These are phyloP conservation scores for Lithophane semibrunnea DNA, from an alignment of 2,888 invertebrate genomes.

Conservation along the genomic window DNA sequence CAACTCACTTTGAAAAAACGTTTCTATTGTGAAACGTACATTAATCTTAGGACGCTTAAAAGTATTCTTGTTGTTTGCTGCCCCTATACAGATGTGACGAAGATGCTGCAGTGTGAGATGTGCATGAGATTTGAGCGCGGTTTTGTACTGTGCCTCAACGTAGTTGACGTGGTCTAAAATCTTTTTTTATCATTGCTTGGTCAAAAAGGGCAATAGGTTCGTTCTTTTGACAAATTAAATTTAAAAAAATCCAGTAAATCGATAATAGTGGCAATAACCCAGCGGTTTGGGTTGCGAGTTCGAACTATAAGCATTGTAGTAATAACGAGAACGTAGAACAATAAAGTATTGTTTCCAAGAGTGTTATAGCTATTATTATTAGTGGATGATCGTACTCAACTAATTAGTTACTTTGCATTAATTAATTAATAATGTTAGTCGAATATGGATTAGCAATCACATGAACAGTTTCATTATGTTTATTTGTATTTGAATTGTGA, in stretches of 20 bases:
- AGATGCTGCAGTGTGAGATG: conserved; percentile 1
- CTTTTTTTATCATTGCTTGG: not conserved
- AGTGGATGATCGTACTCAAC: not conserved
- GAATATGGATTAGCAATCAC: not conserved
- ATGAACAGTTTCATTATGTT: conserved; percentile 7
- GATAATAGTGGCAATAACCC: not conserved
- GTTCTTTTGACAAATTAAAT: not conserved
- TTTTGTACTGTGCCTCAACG: not conserved
- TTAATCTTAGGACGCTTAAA: conserved; percentile 72
- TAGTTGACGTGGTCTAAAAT: not conserved
- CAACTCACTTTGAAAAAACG: conserved; percentile 70
- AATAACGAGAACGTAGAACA: not conserved
- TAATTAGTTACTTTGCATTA: not conserved
- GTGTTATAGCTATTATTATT: not conserved
- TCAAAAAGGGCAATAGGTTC: not conserved
- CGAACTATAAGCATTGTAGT: no score
- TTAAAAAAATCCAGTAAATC: no score
- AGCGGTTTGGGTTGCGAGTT: not conserved
- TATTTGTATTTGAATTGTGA: conserved; percentile 13
- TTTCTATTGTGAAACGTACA: conserved; percentile 70
- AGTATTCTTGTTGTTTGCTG: conserved; percentile 71
- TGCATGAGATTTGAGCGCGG: conserved; percentile 26
- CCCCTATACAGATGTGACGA: conserved; percentile 65
- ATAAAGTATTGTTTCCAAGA: not conserved
- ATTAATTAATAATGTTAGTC: not conserved